Evolutionary conservation across 2,113 vertebrate genomes (phyloP).

Genomic region (Vidua macroura): DNA sequence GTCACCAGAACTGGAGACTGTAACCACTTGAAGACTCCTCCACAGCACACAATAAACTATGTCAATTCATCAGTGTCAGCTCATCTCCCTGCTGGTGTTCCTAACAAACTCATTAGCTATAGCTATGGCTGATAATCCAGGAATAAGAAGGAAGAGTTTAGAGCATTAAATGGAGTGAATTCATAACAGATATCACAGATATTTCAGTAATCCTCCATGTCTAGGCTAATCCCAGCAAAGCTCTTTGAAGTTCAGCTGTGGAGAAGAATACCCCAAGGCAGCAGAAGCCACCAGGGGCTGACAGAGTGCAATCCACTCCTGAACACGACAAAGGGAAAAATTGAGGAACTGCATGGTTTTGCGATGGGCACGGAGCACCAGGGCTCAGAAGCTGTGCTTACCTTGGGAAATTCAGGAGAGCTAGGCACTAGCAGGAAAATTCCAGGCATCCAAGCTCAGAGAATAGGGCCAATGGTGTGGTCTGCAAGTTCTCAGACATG

Average conservation of each 20-base stretch:
- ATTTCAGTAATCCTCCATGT: not conserved
- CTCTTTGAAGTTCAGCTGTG: not conserved
- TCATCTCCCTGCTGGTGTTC: not conserved
- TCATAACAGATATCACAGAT: not conserved
- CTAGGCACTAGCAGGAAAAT: not conserved
- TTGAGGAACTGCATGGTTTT: not conserved
- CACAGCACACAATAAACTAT: rapidly evolving
- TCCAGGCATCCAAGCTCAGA: not conserved
- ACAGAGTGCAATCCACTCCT: not conserved
- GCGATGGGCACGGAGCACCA: not conserved
- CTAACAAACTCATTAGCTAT: not conserved
- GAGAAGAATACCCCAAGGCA: not conserved
- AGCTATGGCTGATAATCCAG: not conserved
- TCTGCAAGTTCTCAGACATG: not conserved
- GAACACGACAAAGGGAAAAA: not conserved
- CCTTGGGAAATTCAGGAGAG: not conserved
- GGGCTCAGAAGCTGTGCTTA: not conserved
- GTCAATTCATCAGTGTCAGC: rapidly evolving
- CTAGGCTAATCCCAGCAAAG: not conserved
- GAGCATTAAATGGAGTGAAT: not conserved
- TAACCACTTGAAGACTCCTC: not conserved
- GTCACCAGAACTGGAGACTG: not conserved
- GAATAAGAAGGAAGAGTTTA: not conserved
- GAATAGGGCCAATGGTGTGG: not conserved
- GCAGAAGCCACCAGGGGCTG: not conserved